phyloP scores from a whole-genome alignment of 64 coral and sea anemone genomes.

The Cladopsammia gracilis region DNA sequence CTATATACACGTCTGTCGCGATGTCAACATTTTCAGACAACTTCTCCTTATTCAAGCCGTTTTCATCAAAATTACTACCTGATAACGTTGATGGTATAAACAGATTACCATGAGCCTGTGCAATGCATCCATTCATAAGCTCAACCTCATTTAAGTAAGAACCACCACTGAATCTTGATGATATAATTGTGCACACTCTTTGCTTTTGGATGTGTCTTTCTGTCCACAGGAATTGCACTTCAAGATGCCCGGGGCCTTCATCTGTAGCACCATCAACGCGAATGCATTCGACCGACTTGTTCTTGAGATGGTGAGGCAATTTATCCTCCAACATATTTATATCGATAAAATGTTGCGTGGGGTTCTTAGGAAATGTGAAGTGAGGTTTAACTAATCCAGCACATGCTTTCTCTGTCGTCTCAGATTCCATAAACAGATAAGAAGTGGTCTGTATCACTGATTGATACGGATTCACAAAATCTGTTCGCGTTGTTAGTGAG shows the following conservation, averaged over 20 bases:
- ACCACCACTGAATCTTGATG: slow-evolving; percentile 59
- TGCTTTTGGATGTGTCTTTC: neutral
- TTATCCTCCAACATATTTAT: slow-evolving; percentile 42
- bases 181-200: neutral
- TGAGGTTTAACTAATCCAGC: slow-evolving; percentile 68
- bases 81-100: slow-evolving; percentile 34
- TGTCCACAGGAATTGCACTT: slow-evolving; percentile 60
- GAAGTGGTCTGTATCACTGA: slow-evolving; percentile 23
- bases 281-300: slow-evolving; percentile 4
- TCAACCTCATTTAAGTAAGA: slow-evolving; percentile 62
- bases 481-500: neutral
- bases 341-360: slow-evolving; percentile 74
- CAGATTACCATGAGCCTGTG: slow-evolving; percentile 9
- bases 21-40: slow-evolving; percentile 44
- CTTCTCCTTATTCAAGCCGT: slow-evolving; percentile 60
- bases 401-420: slow-evolving; percentile 19
- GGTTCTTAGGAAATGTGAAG: slow-evolving; percentile 50
- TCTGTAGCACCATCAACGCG: slow-evolving; percentile 44
- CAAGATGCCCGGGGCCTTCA: neutral
- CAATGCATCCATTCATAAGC: slow-evolving; percentile 15
- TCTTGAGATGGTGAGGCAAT: neutral
- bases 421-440: slow-evolving; percentile 38
- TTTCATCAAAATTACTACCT: neutral
- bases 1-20: slow-evolving; percentile 75
- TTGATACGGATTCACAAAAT: neutral